A percentile compares a stretch with the other conserved stretches of the same genome.
Conservation (phyloP, 2,797 vertebrate species). For the Cyclura pinguis region DNA sequence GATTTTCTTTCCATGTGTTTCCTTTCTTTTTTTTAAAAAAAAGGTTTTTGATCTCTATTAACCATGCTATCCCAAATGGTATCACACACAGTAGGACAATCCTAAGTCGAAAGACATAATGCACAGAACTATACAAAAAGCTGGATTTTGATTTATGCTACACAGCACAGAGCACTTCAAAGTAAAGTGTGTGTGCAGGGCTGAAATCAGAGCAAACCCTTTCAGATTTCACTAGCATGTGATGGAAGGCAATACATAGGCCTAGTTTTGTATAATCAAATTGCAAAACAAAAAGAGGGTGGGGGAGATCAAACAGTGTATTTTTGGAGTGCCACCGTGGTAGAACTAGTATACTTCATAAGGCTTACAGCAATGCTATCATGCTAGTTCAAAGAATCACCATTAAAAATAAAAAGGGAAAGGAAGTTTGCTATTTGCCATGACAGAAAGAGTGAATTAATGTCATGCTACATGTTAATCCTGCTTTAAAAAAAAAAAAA, state of each 20-base stretch:
- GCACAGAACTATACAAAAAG: neutral
- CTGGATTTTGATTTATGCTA: neutral
- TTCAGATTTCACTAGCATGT: neutral
- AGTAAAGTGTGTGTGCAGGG: neutral
- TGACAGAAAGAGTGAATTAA: neutral
- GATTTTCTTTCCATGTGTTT: neutral
- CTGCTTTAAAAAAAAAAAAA: neutral
- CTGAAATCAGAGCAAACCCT: too few relatives aligned
- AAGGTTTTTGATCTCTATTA: conserved; percentile 1
- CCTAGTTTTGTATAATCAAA: neutral
- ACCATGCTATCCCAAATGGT: neutral
- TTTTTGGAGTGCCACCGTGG: neutral
- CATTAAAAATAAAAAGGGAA: neutral
- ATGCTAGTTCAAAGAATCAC: neutral
- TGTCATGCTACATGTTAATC: neutral
- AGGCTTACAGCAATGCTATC: neutral
- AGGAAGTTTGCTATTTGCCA: neutral
- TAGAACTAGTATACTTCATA: neutral
- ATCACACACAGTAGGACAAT: neutral
- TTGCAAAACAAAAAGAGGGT: too few relatives aligned
- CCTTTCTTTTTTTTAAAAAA: neutral
- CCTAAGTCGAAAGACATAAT: neutral
- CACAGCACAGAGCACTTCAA: neutral
- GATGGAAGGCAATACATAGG: neutral
- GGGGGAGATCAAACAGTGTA: neutral